Evolutionary conservation across 1,140 invertebrate genomes (phyloP).

Genomic region (Neodiprion lecontei): DNA sequence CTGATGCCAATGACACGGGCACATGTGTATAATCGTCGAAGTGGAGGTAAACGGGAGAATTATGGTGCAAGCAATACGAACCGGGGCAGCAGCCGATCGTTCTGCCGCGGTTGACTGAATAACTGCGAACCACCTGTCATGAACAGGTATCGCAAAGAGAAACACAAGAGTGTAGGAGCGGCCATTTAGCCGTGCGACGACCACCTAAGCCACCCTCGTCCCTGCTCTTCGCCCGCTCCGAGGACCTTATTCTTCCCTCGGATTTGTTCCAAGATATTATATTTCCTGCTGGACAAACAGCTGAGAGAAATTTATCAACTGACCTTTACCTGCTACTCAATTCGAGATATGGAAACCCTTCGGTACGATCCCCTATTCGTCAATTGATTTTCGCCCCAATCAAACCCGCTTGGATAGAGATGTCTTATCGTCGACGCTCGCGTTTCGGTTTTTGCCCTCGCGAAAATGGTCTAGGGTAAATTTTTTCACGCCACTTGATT

Average conservation of each 20-base stretch:
- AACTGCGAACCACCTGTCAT: conserved; percentile 46
- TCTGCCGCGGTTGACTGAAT: conserved; percentile 38
- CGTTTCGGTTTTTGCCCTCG: too few relatives aligned
- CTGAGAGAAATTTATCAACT: background rate
- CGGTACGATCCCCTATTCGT: background rate
- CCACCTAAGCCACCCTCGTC: conserved; percentile 43
- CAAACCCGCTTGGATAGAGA: background rate
- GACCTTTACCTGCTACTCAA: background rate
- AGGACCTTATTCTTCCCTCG: conserved; percentile 14
- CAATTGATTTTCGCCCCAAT: conserved; percentile 4
- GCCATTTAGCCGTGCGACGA: conserved; percentile 29
- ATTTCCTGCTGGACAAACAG: background rate
- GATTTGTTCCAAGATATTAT: background rate
- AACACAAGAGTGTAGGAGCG: conserved; percentile 2
- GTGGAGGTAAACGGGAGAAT: background rate
- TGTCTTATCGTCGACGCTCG: too few relatives aligned
- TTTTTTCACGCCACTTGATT: too few relatives aligned
- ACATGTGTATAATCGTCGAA: conserved; percentile 5
- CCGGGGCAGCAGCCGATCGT: conserved; percentile 24
- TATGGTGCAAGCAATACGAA: background rate
- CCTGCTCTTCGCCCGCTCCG: conserved; percentile 12
- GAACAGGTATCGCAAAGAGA: conserved; percentile 39
- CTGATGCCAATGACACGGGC: background rate
- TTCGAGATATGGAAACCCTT: background rate
- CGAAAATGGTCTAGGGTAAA: too few relatives aligned